phyloP scores from a whole-genome alignment of 2,888 invertebrate genomes.

The Zaprionus obscuricornis region DNA sequence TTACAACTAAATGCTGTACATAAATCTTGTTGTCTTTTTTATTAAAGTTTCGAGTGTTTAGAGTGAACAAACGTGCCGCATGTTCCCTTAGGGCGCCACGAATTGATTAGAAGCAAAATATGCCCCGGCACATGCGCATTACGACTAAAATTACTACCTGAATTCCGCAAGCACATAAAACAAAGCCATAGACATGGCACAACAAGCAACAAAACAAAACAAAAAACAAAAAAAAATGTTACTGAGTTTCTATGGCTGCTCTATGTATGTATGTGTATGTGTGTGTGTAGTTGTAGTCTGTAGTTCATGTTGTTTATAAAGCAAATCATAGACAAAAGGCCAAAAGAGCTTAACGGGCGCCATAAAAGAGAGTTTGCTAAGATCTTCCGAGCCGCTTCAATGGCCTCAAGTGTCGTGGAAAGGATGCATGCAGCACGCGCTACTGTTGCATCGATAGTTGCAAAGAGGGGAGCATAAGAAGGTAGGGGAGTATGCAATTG shows the following conservation, averaged over 20 bases:
- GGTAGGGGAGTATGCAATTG: not conserved
- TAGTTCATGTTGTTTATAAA: constrained; percentile 68
- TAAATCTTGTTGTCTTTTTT: constrained; percentile 32
- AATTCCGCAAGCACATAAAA: constrained; percentile 67
- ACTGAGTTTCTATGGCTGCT: not conserved
- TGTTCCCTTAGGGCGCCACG: constrained; percentile 37
- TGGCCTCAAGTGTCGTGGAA: constrained; percentile 67
- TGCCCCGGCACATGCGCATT: constrained; percentile 56
- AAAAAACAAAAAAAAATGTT: constrained; percentile 25
- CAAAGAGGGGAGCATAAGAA: not conserved
- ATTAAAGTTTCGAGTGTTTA: not conserved
- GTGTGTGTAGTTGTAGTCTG: constrained; percentile 22
- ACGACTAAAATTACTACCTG: constrained; percentile 74
- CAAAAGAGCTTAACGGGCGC: constrained; percentile 61
- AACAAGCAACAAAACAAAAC: not conserved
- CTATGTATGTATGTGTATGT: constrained; percentile 5
- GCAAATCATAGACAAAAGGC: constrained; percentile 71
- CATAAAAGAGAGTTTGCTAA: constrained; percentile 47
- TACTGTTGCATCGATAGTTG: constrained; percentile 8
- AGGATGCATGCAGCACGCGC: constrained; percentile 64
- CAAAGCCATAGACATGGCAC: constrained; percentile 39
- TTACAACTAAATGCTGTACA: constrained; percentile 37
- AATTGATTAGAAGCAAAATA: constrained; percentile 60
- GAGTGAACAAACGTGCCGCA: too few relatives aligned
- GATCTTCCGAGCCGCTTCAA: constrained; percentile 45